Conservation (phyloP, 2,888 invertebrate species). For the Microplitis manilae region DNA sequence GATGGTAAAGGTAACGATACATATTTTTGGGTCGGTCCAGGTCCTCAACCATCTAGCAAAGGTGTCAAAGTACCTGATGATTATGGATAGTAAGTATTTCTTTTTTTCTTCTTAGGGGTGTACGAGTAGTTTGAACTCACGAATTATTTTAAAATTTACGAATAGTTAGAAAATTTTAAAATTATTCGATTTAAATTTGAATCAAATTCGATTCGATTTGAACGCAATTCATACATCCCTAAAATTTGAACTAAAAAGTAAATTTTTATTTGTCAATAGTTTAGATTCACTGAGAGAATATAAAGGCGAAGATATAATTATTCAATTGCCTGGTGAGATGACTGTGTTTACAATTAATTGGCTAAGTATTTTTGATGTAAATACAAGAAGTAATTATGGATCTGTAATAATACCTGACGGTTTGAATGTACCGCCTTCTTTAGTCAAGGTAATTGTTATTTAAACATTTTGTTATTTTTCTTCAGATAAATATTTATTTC, state of each 20-base stretch:
- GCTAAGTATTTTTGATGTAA: conserved; percentile 85
- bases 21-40: conserved; percentile 91
- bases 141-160: not conserved
- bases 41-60: conserved; percentile 87
- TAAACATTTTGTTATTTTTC: not conserved
- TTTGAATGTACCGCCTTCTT: conserved; percentile 90
- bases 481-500: not conserved
- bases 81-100: conserved; percentile 88
- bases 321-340: conserved; percentile 86
- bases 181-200: not conserved
- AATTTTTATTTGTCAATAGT: conserved; percentile 71
- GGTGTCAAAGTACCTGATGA: conserved; percentile 91
- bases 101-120: not conserved
- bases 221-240: not conserved
- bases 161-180: too few species aligned
- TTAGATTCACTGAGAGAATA: conserved; percentile 85
- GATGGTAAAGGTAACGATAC: conserved; percentile 84
- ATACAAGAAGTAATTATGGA: conserved; percentile 79
- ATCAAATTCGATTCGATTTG: conserved; percentile 1
- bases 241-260: too few species aligned
- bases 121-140: too few species aligned
- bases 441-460: conserved; percentile 74
- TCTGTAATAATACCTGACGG: conserved; percentile 85
- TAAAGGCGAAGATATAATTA: conserved; percentile 80
- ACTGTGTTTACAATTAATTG: conserved; percentile 88